Conservation (phyloP, 2,888 invertebrate genomes). For the Arrhopalites spinosus region DNA sequence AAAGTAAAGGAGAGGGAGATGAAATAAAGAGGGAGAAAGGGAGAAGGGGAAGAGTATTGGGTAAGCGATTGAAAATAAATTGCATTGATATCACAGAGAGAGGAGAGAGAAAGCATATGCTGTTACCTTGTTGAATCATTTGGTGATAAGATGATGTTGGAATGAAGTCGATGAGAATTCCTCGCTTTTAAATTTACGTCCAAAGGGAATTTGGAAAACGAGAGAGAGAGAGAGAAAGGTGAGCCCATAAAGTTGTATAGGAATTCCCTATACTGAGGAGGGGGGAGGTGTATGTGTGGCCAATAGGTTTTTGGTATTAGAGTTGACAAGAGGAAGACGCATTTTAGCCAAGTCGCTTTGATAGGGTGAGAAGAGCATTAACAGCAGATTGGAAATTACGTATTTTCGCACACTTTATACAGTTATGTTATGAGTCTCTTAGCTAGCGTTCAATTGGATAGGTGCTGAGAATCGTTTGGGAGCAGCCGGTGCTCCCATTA, state of each 20-base stretch:
- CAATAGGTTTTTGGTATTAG: conserved; percentile 23
- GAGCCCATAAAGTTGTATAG: neutral
- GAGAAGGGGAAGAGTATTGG: neutral
- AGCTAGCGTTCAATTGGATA: conserved; percentile 38
- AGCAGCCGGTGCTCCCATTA: conserved; percentile 32
- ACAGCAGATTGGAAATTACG: conserved; percentile 52
- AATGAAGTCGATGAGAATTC: neutral
- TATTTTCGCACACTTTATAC: conserved; percentile 38
- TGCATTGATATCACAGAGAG: conserved; percentile 2
- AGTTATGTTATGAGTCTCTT: conserved; percentile 41
- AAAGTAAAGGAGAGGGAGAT: neutral
- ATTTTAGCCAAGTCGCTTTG: conserved; percentile 43
- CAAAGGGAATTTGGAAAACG: neutral
- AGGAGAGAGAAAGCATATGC: neutral
- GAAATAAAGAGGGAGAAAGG: neutral
- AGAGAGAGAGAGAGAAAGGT: neutral
- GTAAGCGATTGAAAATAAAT: conserved; percentile 8
- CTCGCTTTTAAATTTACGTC: neutral
- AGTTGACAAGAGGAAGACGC: conserved; percentile 13
- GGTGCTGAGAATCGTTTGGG: conserved; percentile 37
- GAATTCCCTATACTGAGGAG: neutral
- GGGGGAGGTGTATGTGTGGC: neutral
- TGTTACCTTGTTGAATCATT: no score
- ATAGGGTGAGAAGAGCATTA: conserved; percentile 50
- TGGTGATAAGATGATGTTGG: neutral